phyloP scores from a whole-genome alignment of 2,113 vertebrate genomes.

The Sigmodon hispidus region DNA sequence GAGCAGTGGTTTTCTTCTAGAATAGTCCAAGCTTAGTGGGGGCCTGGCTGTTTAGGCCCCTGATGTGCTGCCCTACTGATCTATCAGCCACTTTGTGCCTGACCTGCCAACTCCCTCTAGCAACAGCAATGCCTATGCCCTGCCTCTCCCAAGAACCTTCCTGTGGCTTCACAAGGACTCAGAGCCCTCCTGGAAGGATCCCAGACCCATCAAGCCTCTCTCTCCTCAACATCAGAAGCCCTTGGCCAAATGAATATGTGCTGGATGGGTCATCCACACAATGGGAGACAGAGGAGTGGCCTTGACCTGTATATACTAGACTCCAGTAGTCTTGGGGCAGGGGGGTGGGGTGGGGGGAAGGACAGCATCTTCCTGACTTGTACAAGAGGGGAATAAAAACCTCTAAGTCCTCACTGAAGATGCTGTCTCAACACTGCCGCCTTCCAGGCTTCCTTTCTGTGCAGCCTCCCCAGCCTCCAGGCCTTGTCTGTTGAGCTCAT shows the following conservation, averaged over 20 bases:
- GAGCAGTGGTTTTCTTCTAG: neutral
- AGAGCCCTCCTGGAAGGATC: neutral
- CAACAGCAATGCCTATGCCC: neutral
- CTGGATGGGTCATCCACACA: accelerated
- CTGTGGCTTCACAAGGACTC: neutral
- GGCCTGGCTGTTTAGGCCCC: neutral
- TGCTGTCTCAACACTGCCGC: accelerated
- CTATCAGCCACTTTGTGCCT: neutral
- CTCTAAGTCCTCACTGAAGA: neutral
- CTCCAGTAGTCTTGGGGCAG: neutral
- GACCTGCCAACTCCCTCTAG: neutral
- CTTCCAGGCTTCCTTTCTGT: neutral
- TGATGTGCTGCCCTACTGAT: neutral
- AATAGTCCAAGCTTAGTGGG: neutral
- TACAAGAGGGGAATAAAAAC: too few relatives aligned
- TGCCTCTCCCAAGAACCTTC: neutral
- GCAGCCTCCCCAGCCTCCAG: neutral
- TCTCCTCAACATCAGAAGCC: neutral
- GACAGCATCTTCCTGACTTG: neutral
- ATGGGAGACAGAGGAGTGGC: neutral
- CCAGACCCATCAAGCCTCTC: neutral
- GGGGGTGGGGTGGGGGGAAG: too few relatives aligned
- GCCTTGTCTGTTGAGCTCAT: neutral
- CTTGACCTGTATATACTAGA: neutral
- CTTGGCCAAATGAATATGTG: accelerated